phyloP scores from a whole-genome alignment of 2,797 vertebrate species.

The Crenichthys baileyi region DNA sequence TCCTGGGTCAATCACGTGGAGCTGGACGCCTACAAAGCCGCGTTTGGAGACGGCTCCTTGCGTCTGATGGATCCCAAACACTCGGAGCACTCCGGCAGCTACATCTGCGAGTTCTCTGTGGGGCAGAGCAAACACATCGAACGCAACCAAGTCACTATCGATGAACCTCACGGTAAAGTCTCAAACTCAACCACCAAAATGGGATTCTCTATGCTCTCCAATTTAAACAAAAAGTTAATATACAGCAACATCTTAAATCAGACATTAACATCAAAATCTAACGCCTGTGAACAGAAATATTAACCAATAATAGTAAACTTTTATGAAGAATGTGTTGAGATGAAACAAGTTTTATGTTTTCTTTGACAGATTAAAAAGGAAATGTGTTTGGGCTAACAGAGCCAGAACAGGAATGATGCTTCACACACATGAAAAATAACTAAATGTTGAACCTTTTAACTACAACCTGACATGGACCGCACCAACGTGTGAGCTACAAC shows the following conservation, averaged over 20 bases:
- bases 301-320: no score
- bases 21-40: slow-evolving; percentile 56
- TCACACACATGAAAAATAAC: no score
- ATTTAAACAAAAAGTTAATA: no score
- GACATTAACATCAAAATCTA: no score
- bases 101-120: slow-evolving; percentile 69
- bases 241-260: no score
- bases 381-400: background rate
- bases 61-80: slow-evolving; percentile 61
- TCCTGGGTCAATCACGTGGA: slow-evolving; percentile 61
- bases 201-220: no score
- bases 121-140: slow-evolving; percentile 62
- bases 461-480: background rate
- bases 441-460: background rate
- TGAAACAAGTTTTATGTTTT: no score
- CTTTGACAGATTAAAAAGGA: background rate
- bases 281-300: no score
- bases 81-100: slow-evolving; percentile 66
- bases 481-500: background rate
- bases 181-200: background rate
- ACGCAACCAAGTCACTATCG: slow-evolving; percentile 58
- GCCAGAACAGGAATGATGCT: background rate
- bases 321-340: no score
- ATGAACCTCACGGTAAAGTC: slow-evolving; percentile 14
- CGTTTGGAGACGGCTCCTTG: slow-evolving; percentile 76